Evolutionary conservation across 1,140 invertebrate genomes (phyloP).

Genomic region (Drosophila rhopaloa): DNA sequence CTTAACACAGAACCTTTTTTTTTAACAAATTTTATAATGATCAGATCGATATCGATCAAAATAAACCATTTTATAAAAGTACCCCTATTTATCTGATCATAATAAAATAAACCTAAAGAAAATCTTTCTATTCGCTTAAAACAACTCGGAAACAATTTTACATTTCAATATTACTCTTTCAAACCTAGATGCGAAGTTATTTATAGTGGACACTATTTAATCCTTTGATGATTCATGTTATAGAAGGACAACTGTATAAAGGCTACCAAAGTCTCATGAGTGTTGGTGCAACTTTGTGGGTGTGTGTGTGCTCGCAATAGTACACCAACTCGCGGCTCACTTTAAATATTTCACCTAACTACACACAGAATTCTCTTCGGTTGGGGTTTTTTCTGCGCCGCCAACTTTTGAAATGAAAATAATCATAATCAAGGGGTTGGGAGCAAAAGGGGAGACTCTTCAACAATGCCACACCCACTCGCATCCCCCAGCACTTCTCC

Average conservation of each 20-base stretch:
- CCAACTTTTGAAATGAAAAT: conserved; percentile 68
- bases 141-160: too few relatives aligned
- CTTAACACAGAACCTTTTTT: too few relatives aligned
- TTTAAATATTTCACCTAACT: conserved; percentile 77
- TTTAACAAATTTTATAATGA: too few relatives aligned
- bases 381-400: conserved; percentile 59
- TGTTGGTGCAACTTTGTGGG: conserved; percentile 17
- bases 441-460: conserved; percentile 14
- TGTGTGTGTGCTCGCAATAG: conserved; percentile 32
- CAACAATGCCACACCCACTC: conserved; percentile 51
- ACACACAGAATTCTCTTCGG: conserved; percentile 61
- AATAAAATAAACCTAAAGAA: too few relatives aligned
- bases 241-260: not conserved
- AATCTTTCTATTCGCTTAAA: too few relatives aligned
- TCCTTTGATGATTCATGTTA: not conserved
- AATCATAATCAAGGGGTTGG: conserved; percentile 57
- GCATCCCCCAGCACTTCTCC: conserved; percentile 6
- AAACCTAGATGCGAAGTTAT: too few relatives aligned
- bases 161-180: too few relatives aligned
- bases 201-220: not conserved
- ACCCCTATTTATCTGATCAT: too few relatives aligned
- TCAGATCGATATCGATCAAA: too few relatives aligned
- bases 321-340: conserved; percentile 44
- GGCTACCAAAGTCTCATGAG: not conserved
- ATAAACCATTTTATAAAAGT: too few relatives aligned